Evolutionary conservation across 2,797 vertebrate genomes (phyloP).

Genomic region (Gobionotothen gibberifrons): DNA sequence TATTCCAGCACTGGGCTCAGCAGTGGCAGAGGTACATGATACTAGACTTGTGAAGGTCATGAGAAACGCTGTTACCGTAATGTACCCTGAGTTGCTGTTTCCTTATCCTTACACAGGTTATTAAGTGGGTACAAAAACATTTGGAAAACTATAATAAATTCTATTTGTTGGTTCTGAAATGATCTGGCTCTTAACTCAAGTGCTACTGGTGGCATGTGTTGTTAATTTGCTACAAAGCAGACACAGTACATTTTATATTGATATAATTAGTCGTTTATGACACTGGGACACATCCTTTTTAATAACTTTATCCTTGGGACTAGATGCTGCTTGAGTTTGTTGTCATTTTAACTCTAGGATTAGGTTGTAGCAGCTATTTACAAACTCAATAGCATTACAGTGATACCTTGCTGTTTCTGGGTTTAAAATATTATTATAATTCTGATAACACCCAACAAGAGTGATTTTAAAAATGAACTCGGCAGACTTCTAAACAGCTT

Average conservation of each 20-base stretch:
- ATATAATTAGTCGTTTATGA: neutral
- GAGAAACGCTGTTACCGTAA: too few species aligned
- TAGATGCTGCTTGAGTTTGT: neutral
- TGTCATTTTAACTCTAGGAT: neutral
- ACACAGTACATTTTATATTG: too few species aligned
- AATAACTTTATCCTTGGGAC: neutral
- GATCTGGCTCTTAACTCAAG: neutral
- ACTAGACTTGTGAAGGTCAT: neutral
- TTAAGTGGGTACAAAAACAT: too few species aligned
- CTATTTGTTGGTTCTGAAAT: neutral
- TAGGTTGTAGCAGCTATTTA: neutral
- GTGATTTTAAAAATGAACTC: neutral
- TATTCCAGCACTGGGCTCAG: conserved; percentile 81
- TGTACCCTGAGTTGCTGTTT: too few species aligned
- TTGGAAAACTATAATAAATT: too few species aligned
- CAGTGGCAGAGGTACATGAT: conserved; percentile 85
- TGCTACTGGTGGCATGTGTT: neutral
- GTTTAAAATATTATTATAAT: neutral
- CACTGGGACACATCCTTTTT: neutral
- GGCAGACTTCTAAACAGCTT: neutral
- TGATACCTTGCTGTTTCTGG: neutral
- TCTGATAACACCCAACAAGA: neutral
- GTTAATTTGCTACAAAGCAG: too few species aligned
- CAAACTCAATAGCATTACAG: neutral
- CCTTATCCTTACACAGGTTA: too few species aligned